Evolutionary conservation across 2,888 invertebrate species (phyloP).

Genomic region (Andrena camellia): DNA sequence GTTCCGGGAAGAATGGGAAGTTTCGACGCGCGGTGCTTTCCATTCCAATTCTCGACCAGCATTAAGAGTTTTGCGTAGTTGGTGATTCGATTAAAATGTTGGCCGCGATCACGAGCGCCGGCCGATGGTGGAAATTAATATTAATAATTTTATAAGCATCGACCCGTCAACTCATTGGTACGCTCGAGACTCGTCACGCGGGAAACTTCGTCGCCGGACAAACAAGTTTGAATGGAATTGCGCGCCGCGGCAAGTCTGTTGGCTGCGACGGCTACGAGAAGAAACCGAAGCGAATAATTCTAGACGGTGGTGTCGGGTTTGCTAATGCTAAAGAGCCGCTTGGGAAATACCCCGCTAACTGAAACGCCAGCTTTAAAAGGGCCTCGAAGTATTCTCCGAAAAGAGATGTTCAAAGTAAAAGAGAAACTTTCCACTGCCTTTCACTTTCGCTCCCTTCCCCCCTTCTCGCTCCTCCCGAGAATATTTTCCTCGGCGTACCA

Average conservation of each 20-base stretch:
- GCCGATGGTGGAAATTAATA: slow-evolving; percentile 60
- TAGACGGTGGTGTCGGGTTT: slow-evolving; percentile 7
- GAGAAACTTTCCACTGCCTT: slow-evolving; percentile 14
- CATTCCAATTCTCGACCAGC: background rate
- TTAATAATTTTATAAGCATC: slow-evolving; percentile 61
- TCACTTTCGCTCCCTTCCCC: background rate
- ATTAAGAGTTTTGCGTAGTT: slow-evolving; percentile 15
- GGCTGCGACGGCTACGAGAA: slow-evolving; percentile 20
- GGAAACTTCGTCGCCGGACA: slow-evolving; percentile 66
- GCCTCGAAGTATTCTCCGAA: slow-evolving; percentile 14
- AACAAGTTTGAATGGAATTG: slow-evolving; percentile 81
- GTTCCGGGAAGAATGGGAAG: background rate
- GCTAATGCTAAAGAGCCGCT: slow-evolving; percentile 39
- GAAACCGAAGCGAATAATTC: slow-evolving; percentile 32
- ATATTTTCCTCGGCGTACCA: background rate
- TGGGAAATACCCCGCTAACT: slow-evolving; percentile 28
- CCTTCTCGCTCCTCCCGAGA: background rate
- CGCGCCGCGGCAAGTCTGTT: slow-evolving; percentile 52
- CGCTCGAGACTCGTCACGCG: slow-evolving; percentile 63
- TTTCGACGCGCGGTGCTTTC: background rate
- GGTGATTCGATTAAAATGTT: slow-evolving; percentile 57
- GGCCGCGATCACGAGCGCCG: slow-evolving; percentile 15
- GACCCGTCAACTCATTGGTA: slow-evolving; percentile 24
- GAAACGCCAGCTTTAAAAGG: slow-evolving; percentile 12
- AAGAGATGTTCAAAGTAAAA: background rate